A percentile compares a stretch with the other conserved stretches of the same genome.
phyloP scores from a whole-genome alignment of 2,113 vertebrate genomes.

The Alexandromys fortis region DNA sequence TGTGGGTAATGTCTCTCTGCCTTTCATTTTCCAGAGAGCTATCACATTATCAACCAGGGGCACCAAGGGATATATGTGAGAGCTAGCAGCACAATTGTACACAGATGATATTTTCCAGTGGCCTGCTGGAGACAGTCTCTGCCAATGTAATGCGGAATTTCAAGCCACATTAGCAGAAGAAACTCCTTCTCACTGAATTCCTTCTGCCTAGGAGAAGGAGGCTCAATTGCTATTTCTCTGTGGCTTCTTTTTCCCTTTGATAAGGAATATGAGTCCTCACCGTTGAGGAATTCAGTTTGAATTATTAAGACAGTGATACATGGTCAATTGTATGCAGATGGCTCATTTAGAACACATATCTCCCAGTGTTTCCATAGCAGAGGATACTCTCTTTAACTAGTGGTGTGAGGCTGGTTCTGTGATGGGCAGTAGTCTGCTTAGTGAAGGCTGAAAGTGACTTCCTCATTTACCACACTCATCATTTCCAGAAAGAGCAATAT shows the following conservation, averaged over 20 bases:
- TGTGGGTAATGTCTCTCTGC: not conserved
- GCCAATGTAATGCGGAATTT: conserved; percentile 47
- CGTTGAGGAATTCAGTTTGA: conserved; percentile 74
- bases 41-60: conserved; percentile 43
- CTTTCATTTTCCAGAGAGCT: conserved; percentile 25
- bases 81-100: conserved; percentile 6
- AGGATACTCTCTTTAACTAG: conserved; percentile 63
- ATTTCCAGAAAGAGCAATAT: not conserved
- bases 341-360: conserved; percentile 72
- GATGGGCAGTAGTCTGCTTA: conserved; percentile 59
- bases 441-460: conserved; percentile 57
- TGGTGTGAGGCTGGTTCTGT: conserved; percentile 51
- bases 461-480: not conserved
- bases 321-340: conserved; percentile 51
- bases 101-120: conserved; percentile 57
- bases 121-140: conserved; percentile 56
- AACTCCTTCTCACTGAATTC: not conserved
- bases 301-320: conserved; percentile 62
- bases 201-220: not conserved
- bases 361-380: conserved; percentile 71
- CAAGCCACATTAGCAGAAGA: conserved; percentile 36
- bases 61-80: conserved; percentile 16
- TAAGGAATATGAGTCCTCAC: conserved; percentile 68
- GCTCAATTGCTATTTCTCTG: conserved; percentile 73
- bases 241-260: conserved; percentile 66